A percentile compares a stretch with the other conserved stretches of the same genome.
These are phyloP conservation scores for Eilema sororculum DNA, from an alignment of 2,888 invertebrate species.

Conservation along the genomic window DNA sequence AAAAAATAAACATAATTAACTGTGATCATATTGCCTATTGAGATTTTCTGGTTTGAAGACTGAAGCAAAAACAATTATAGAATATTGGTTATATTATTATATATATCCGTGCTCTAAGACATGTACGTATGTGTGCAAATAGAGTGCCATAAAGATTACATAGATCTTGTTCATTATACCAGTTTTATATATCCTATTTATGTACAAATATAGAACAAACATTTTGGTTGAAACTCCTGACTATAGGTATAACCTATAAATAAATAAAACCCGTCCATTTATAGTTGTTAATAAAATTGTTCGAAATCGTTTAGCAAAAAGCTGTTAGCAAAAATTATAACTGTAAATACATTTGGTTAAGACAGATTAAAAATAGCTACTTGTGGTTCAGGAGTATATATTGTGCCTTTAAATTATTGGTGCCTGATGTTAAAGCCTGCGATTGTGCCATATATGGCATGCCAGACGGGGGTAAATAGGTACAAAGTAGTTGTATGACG, in stretches of 20 bases:
- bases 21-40: constrained; percentile 84
- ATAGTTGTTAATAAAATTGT: constrained; percentile 29
- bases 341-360: neutral
- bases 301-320: constrained; percentile 18
- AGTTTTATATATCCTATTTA: constrained; percentile 54
- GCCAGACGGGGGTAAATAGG: constrained; percentile 63
- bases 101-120: constrained; percentile 65
- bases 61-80: constrained; percentile 71
- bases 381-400: constrained; percentile 54
- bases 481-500: constrained; percentile 79
- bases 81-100: constrained; percentile 58
- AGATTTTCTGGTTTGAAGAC: constrained; percentile 85
- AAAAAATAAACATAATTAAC: constrained; percentile 60
- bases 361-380: constrained; percentile 21
- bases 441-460: constrained; percentile 75
- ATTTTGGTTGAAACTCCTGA: constrained; percentile 38
- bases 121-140: constrained; percentile 71
- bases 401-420: constrained; percentile 75
- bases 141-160: constrained; percentile 81
- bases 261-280: constrained; percentile 43
- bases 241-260: constrained; percentile 35
- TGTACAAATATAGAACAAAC: constrained; percentile 55
- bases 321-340: constrained; percentile 23
- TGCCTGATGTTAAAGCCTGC: constrained; percentile 68
- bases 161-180: constrained; percentile 57